Evolutionary conservation across 2,113 vertebrate species (phyloP), one percentile per base, ranked within the genome.

Genomic region (Lutjanus erythropterus): DNA sequence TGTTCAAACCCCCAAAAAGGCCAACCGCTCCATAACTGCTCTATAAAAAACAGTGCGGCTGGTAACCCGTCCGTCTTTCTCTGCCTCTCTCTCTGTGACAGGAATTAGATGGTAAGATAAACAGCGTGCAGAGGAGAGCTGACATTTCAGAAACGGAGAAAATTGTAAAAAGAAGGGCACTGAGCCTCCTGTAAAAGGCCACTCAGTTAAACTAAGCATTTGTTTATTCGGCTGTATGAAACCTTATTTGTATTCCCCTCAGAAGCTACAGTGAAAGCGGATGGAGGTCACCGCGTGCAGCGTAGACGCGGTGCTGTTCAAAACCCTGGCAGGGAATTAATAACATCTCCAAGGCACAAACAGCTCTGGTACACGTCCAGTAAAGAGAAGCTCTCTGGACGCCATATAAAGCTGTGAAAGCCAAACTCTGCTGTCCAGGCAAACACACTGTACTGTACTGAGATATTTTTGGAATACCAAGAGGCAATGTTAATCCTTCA

Each of bases 1-100:
- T 93, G 93, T 91, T 94, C 87, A 91, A 85, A 90, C 68, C 82
- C 42, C 77, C 74, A 87, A 89, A 94, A 93, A 94, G 91, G 92
- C 85, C 91, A 92, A 68, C 55, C 55, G 60, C 61, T 84, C 78
- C 67, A 86, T 94, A 91, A 93, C 85, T 71, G 88, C 83, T 87
- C 83, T 75, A 88, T 94, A 90, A 93, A 94, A 78, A 70, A 80
- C 46, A 21, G 25, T 6, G 35, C 44, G 49, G 68, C 88, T 59
- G 52, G 81, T 87, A 79, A 92, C 84, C 86, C 55, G 73, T 67
- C 85, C 58, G 80, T 67, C 69, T 68, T 35, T 53, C 60, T 42
- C 59, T 75, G 39, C 21, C 44, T 52, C 75, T 55, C 73, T 55
- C 41, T 75, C 61, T 69, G 53, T 80, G 89, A 86, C 87, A 77